Evolutionary conservation across 2,113 vertebrate species (phyloP), one percentile per base, ranked within the genome.

Genomic region (Ciconia maguari): DNA sequence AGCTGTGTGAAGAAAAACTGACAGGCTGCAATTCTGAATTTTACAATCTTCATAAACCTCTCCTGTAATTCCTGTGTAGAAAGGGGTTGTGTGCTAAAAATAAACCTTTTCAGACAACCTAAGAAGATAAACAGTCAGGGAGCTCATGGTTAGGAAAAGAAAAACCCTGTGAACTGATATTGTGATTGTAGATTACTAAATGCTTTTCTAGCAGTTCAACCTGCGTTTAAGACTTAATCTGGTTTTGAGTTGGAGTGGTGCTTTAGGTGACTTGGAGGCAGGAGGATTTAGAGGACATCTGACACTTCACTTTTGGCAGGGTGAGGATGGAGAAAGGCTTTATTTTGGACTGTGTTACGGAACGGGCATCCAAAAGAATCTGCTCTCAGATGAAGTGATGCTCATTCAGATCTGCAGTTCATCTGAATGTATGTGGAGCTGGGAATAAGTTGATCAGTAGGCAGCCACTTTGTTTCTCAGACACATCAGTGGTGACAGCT

Each of bases 1-100:
- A 72, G 51, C 90, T 87, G 54, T 51, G 22, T 49, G 85, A 68
- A 62, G 27, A 10, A 78, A 83, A 94, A 83, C 48, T 84, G 90
- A 89, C 83, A 95, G 83, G 68, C 74, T 91, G 86, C 74, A 87
- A 22, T 94, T 93, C 83, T 52, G 87, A 72, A 62, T 81, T 74
- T 42, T 46, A 87, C 76, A 81, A 51, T 81, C 70, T 78, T 88
- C 6, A 3, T 52, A 36, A 65, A 81, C 42, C 38, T 81, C 44
- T 91, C 48, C 69, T 48, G 55, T 84, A 89, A 87, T 74, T 90
- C 57, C 24, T 66, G 11, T 68, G n/a, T 64, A 49, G 42, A 93
- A 80, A 71, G 64, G 92, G 85, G 41, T 87, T 0, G 1, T 89
- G 62, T 25, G 62, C 70, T 93, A 96, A 94, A 96, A 87, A 95